Conservation (phyloP, 1,140 invertebrate species). For the Halyomorpha halys region DNA sequence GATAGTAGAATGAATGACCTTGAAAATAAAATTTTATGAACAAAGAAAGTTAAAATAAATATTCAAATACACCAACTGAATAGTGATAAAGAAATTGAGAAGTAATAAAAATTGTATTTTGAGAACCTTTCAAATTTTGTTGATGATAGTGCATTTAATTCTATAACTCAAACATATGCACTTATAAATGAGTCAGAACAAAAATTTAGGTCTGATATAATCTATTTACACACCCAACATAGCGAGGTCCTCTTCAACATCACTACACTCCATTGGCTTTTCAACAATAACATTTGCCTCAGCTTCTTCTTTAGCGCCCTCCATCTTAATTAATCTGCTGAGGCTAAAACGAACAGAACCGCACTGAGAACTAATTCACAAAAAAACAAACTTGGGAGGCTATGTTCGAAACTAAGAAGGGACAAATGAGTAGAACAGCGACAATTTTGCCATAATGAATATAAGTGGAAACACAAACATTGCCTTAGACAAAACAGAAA, state of each 20-base stretch:
- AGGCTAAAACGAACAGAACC: background rate
- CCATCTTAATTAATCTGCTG: constrained; percentile 21
- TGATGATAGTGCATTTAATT: constrained; percentile 2
- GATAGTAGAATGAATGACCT: too few species aligned
- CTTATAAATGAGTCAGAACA: background rate
- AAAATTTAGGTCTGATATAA: background rate
- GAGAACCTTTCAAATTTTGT: background rate
- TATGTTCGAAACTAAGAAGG: background rate
- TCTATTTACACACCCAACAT: constrained; percentile 14
- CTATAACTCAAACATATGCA: background rate
- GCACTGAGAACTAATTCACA: background rate
- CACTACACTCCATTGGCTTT: constrained; percentile 25
- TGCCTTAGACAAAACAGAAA: background rate
- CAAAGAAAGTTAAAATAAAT: too few species aligned
- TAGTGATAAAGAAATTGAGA: background rate
- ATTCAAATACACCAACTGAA: background rate
- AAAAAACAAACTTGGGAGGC: background rate
- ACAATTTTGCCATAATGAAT: background rate
- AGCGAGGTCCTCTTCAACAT: constrained; percentile 22
- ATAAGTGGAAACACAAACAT: constrained; percentile 2
- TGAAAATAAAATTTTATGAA: too few species aligned
- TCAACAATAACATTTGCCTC: constrained; percentile 21
- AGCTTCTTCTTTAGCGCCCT: constrained; percentile 20
- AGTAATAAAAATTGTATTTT: constrained; percentile 5
- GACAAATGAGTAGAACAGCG: background rate